Evolutionary conservation across 2,797 vertebrate genomes (phyloP).

Genomic region (Sebastes melanostomus): DNA sequence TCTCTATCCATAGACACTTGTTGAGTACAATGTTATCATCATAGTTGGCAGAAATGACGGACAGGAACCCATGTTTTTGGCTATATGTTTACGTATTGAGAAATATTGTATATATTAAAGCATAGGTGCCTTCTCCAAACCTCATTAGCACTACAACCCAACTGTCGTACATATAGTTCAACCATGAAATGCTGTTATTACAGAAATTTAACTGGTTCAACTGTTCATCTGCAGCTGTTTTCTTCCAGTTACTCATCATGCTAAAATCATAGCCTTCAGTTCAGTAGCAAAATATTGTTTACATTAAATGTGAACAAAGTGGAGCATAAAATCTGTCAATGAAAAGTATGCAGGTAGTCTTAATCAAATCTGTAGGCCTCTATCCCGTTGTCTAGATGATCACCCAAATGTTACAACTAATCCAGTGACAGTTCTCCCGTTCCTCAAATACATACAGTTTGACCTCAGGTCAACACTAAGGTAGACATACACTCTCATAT

Average conservation of each 20-base stretch:
- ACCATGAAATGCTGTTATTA: not conserved
- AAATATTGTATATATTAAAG: no score
- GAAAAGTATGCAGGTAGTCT: not conserved
- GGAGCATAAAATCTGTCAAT: no score
- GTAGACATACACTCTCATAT: not conserved
- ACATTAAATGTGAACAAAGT: no score
- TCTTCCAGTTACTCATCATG: not conserved
- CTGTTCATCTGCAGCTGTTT: not conserved
- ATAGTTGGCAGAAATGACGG: no score
- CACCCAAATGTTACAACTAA: not conserved
- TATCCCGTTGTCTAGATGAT: not conserved
- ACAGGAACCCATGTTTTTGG: no score
- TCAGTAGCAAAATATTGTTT: not conserved
- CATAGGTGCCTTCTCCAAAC: no score
- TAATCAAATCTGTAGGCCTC: not conserved
- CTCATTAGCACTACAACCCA: no score
- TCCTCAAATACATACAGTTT: not conserved
- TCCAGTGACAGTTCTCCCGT: not conserved
- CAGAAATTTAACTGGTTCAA: not conserved
- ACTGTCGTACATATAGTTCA: not conserved
- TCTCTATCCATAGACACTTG: no score
- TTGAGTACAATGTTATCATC: no score
- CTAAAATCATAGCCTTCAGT: not conserved
- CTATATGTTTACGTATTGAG: no score
- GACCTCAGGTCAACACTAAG: no score